Percentiles rank a stretch among this genome's conserved stretches.
phyloP scores from a whole-genome alignment of 2,113 vertebrate genomes.

The Antechinus stuartii region DNA sequence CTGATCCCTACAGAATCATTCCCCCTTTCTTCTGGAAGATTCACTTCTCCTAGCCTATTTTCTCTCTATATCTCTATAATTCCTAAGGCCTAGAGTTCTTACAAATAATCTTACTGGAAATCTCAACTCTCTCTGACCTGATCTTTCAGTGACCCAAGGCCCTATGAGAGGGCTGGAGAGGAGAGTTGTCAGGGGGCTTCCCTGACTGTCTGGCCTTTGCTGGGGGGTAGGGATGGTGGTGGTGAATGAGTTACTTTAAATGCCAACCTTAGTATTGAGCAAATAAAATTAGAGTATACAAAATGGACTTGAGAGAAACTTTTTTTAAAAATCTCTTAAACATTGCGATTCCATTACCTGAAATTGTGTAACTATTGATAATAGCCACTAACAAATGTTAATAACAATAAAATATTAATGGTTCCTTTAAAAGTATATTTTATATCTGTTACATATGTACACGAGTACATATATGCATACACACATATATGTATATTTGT shows the following conservation, averaged over 20 bases:
- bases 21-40: not conserved
- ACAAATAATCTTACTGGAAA: slow-evolving; percentile 21
- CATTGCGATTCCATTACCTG: not conserved
- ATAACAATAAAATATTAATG: not conserved
- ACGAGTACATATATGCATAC: too few relatives aligned
- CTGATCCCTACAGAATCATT: not conserved
- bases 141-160: not conserved
- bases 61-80: not conserved
- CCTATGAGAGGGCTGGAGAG: not conserved
- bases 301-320: not conserved
- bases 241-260: slow-evolving; percentile 42
- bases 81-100: not conserved
- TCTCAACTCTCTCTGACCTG: not conserved
- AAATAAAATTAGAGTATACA: not conserved
- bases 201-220: slow-evolving; percentile 35
- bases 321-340: not conserved
- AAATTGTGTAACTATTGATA: not conserved
- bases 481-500: too few relatives aligned
- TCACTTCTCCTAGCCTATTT: not conserved
- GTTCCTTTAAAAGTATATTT: not conserved
- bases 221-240: slow-evolving; percentile 38
- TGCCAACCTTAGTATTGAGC: slow-evolving; percentile 61
- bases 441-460: not conserved
- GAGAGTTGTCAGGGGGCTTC: not conserved
- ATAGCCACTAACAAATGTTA: not conserved